Conservation (phyloP, 1,140 invertebrate species). For the Oryctes rhinoceros region DNA sequence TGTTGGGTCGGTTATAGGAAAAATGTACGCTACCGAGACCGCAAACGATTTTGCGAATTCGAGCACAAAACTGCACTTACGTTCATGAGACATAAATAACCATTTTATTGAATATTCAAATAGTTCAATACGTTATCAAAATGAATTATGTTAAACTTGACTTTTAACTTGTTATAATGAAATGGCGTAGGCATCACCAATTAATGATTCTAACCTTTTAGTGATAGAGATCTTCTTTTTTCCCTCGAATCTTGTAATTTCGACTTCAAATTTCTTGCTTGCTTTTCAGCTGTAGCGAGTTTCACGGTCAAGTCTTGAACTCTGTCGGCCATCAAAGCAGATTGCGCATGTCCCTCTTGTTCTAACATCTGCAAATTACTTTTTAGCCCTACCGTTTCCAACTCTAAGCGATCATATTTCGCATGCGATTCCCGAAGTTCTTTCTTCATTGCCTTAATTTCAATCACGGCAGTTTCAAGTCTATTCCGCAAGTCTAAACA, state of each 20-base stretch:
- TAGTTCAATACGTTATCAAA: too few species aligned
- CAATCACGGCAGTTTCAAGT: constrained; percentile 83
- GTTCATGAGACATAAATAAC: too few species aligned
- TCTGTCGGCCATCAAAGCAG: constrained; percentile 81
- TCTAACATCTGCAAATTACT: constrained; percentile 75
- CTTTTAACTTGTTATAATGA: too few species aligned
- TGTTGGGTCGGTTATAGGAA: too few species aligned
- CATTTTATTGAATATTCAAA: too few species aligned
- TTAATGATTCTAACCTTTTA: constrained; percentile 70
- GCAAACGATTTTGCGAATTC: too few species aligned
- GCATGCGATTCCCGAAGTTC: constrained; percentile 83
- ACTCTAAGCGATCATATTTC: constrained; percentile 80
- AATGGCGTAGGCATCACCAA: too few species aligned
- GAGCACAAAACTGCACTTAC: too few species aligned
- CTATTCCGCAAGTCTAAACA: constrained; percentile 77
- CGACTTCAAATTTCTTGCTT: constrained; percentile 79
- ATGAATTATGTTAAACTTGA: too few species aligned
- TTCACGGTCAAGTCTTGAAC: constrained; percentile 86
- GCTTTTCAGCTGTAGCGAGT: constrained; percentile 81
- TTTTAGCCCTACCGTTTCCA: constrained; percentile 76
- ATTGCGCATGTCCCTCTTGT: constrained; percentile 76
- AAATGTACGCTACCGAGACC: too few species aligned
- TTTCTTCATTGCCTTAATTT: constrained; percentile 82
- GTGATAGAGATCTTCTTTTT: constrained; percentile 79
- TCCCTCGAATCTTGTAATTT: constrained; percentile 81